A percentile compares a stretch with the other conserved stretches of the same genome.
Conservation (phyloP, 2,888 invertebrate genomes). For the Hypercompe scribonia region DNA sequence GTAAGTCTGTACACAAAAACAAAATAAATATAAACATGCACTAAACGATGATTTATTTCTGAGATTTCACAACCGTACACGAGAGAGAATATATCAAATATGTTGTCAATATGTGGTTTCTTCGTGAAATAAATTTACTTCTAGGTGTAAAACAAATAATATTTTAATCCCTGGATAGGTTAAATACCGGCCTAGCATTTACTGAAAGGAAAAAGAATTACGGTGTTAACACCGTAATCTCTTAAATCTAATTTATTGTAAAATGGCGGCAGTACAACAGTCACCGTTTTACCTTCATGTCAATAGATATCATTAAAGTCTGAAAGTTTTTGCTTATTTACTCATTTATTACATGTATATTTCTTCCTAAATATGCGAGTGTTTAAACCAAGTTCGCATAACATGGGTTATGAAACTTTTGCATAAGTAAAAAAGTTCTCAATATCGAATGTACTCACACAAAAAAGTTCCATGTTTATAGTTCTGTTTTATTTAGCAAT, state of each 20-base stretch:
- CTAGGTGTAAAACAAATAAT: neutral
- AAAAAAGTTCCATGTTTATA: neutral
- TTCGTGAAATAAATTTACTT: slow-evolving; percentile 1
- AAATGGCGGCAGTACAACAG: too few relatives aligned
- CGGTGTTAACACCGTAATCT: neutral
- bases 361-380: neutral
- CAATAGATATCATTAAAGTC: neutral
- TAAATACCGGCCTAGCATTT: neutral
- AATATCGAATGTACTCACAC: neutral
- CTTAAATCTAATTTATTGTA: neutral
- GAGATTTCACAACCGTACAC: neutral
- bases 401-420: neutral
- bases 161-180: neutral
- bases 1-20: too few relatives aligned
- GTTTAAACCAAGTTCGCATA: neutral
- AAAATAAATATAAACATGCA: neutral
- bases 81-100: neutral
- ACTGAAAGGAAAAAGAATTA: neutral
- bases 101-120: neutral
- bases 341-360: neutral
- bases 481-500: neutral
- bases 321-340: neutral
- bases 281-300: neutral
- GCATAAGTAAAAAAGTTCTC: neutral
- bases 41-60: neutral